phyloP scores from a whole-genome alignment of 2,113 vertebrate genomes.

The Gallinago paraguaiae region DNA sequence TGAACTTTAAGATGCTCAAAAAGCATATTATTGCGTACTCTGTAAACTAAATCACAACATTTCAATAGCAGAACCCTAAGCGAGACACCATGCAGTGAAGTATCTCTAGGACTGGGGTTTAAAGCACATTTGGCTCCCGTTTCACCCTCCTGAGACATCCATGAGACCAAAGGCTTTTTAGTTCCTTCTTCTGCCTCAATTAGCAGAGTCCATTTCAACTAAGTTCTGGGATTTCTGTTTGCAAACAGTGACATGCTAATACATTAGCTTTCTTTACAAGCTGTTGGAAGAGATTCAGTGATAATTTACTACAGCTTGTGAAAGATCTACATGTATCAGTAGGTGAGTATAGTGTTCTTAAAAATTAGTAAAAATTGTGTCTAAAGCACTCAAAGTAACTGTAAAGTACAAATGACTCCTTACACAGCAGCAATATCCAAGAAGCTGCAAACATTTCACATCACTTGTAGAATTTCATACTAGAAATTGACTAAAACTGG shows the following conservation, averaged over 20 bases:
- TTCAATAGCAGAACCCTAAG: slow-evolving; percentile 3
- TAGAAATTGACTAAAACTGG: background rate
- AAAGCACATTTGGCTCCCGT: slow-evolving; percentile 9
- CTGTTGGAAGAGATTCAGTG: background rate
- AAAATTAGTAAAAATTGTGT: background rate
- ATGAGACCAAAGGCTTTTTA: slow-evolving; percentile 27
- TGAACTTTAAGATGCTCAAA: background rate
- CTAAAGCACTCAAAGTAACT: background rate
- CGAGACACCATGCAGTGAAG: background rate
- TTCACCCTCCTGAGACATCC: slow-evolving; percentile 41
- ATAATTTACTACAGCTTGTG: background rate
- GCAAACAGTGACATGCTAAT: background rate
- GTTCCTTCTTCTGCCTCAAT: slow-evolving; percentile 31
- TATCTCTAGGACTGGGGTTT: background rate
- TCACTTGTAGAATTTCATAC: background rate
- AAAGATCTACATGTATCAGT: background rate
- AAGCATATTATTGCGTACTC: background rate
- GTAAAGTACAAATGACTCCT: background rate
- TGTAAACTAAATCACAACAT: background rate
- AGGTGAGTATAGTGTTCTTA: background rate
- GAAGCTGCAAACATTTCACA: background rate
- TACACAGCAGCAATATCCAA: background rate
- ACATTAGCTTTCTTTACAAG: background rate
- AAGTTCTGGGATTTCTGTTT: background rate
- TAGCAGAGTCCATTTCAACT: slow-evolving; percentile 26